Evolutionary conservation across 2,113 vertebrate genomes (phyloP).

Genomic region (Barnardius zonarius): DNA sequence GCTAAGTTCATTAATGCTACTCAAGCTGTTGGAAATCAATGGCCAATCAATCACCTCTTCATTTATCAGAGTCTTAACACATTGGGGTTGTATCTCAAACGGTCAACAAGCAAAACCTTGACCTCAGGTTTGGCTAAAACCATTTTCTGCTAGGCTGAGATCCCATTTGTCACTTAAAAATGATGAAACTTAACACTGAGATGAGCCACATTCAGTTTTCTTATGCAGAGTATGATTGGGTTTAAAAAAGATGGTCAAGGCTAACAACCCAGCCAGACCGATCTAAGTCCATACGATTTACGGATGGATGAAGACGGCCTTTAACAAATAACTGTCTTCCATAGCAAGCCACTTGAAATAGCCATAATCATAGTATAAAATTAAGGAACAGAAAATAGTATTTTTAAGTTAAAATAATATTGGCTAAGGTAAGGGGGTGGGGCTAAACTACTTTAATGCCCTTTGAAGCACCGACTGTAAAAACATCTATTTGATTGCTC

Average conservation of each 20-base stretch:
- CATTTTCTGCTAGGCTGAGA: not conserved
- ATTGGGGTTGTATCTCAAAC: accelerated
- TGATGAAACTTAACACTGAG: not conserved
- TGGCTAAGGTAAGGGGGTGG: not conserved
- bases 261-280: not conserved
- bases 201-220: not conserved
- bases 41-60: not conserved
- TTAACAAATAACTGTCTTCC: not conserved
- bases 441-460: not conserved
- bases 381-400: not conserved
- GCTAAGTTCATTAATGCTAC: not conserved
- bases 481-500: not conserved
- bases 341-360: not conserved
- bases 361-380: not conserved
- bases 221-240: not conserved
- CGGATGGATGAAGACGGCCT: not conserved
- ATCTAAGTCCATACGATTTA: not conserved
- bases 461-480: not conserved
- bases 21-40: not conserved
- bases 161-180: not conserved
- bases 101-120: not conserved
- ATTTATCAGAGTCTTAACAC: not conserved
- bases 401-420: not conserved
- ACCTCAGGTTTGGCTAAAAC: not conserved
- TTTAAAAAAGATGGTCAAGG: not conserved